phyloP scores from a whole-genome alignment of 2,113 vertebrate genomes.

The Paramormyrops kingsleyae region DNA sequence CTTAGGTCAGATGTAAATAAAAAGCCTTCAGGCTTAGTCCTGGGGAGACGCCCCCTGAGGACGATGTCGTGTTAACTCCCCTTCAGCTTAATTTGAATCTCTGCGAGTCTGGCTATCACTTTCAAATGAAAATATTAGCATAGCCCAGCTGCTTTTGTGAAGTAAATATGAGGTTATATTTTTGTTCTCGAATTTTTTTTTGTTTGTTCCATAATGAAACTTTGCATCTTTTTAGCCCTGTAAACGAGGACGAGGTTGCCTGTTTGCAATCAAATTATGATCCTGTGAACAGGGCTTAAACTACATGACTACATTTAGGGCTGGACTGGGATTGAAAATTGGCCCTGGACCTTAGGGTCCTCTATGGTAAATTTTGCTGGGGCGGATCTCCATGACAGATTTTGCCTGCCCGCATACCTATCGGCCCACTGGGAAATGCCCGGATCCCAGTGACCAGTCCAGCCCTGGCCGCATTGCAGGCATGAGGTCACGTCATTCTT shows the following conservation, averaged over 20 bases:
- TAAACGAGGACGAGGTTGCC: not conserved
- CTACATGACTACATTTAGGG: not conserved
- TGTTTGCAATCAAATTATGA: not conserved
- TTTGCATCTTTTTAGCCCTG: not conserved
- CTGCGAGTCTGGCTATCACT: not conserved
- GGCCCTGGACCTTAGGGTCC: not conserved
- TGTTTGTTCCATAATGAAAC: not conserved
- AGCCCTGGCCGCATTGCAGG: not conserved
- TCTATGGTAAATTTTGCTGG: not conserved
- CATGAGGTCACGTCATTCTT: not conserved
- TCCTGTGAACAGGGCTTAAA: not conserved
- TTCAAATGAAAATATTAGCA: not conserved
- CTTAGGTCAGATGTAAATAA: not conserved
- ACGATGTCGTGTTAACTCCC: not conserved
- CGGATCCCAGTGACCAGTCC: not conserved
- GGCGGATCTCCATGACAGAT: not conserved
- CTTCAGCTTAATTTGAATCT: not conserved
- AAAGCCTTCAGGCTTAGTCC: not conserved
- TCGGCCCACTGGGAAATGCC: not conserved
- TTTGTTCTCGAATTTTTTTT: not conserved
- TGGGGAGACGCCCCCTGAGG: not conserved
- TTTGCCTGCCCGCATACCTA: not conserved
- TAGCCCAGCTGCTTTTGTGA: not conserved
- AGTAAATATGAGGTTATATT: not conserved
- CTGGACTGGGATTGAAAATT: not conserved